Percentiles rank a stretch among this genome's conserved stretches.
Evolutionary conservation across 2,113 vertebrate species (phyloP).

Genomic region (Corythoichthys haematopterus): DNA sequence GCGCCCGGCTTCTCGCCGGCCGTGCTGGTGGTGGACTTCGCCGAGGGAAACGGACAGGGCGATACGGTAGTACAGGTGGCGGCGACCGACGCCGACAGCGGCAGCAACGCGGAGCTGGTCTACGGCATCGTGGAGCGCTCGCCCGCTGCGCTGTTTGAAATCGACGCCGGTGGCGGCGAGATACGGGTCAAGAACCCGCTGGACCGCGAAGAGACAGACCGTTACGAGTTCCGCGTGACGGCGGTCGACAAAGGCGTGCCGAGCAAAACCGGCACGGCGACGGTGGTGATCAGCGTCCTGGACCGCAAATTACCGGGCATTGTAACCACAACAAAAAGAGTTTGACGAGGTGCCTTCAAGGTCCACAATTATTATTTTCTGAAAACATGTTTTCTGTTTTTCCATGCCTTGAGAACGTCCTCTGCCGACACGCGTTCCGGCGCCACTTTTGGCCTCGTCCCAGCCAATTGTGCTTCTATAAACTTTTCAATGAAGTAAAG

Average conservation of each 20-base stretch:
- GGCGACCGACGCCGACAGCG: conserved; percentile 86
- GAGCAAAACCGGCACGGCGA: conserved; percentile 88
- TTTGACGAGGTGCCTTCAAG: background rate
- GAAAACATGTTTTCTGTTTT: no score
- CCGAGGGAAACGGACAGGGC: conserved; percentile 84
- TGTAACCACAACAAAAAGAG: no score
- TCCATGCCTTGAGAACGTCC: background rate
- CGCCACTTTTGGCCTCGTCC: background rate
- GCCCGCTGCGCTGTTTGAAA: conserved; percentile 79
- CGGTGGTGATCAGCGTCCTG: conserved; percentile 84
- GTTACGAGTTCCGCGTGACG: conserved; percentile 85
- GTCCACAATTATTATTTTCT: background rate
- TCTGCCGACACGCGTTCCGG: background rate
- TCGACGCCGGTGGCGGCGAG: conserved; percentile 81
- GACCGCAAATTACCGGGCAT: conserved; percentile 86
- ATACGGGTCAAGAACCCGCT: conserved; percentile 83
- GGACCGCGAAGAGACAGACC: conserved; percentile 85
- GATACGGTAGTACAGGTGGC: conserved; percentile 82
- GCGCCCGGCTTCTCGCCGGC: conserved; percentile 83
- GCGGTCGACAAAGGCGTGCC: conserved; percentile 89
- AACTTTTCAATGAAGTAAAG: background rate
- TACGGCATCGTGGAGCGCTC: conserved; percentile 82
- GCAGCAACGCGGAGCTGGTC: conserved; percentile 84
- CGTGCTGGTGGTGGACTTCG: conserved; percentile 82
- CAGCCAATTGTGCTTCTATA: background rate